These are phyloP conservation scores for Pseudomugil tenellus DNA, from an alignment of 2,797 vertebrate species.

Conservation along the genomic window DNA sequence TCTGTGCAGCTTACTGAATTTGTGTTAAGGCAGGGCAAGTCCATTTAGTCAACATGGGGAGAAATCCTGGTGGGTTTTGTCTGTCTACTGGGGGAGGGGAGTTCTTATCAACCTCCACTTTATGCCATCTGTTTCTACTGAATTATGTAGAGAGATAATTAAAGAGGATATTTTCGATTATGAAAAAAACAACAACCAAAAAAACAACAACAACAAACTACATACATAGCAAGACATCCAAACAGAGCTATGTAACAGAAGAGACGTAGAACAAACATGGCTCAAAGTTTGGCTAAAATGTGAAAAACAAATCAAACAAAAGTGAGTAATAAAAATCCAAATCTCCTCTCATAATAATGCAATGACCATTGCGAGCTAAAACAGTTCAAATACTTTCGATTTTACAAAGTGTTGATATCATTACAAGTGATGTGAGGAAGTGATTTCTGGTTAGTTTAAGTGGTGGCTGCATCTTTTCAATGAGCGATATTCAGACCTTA, in stretches of 20 bases:
- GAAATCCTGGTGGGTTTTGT: constrained; percentile 41
- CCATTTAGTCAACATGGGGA: constrained; percentile 38
- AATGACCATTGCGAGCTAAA: background rate
- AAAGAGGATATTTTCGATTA: constrained; percentile 37
- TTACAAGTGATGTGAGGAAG: too few species aligned
- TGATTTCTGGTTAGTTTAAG: background rate
- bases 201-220: constrained; percentile 11
- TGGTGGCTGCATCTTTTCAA: too few species aligned
- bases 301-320: background rate
- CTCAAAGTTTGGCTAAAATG: too few species aligned
- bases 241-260: background rate
- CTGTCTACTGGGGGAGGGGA: constrained; percentile 54
- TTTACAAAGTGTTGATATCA: too few species aligned
- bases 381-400: constrained; percentile 1
- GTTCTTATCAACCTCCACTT: constrained; percentile 54
- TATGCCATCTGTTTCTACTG: constrained; percentile 67
- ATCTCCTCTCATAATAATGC: background rate
- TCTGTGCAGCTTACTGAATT: constrained; percentile 1
- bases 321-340: background rate
- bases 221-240: background rate
- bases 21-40: constrained; percentile 31
- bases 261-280: background rate
- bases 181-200: too few species aligned
- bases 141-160: constrained; percentile 51
- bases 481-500: too few species aligned